A percentile compares a stretch with the other conserved stretches of the same genome.
Conservation (phyloP, 2,113 vertebrate species). For the Carlito syrichta region DNA sequence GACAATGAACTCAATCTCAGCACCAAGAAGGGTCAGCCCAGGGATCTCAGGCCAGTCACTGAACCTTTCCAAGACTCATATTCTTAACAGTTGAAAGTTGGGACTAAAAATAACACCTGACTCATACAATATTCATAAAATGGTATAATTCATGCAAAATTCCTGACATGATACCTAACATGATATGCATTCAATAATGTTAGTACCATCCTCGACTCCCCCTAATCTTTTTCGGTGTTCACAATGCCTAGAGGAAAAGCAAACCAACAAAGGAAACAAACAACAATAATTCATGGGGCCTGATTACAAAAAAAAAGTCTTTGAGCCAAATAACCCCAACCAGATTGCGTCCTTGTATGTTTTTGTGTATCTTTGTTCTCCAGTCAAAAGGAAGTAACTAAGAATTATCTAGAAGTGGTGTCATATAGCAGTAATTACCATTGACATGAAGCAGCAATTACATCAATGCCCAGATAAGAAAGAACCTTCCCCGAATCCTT, state of each 20-base stretch:
- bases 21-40: not conserved
- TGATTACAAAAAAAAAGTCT: not conserved
- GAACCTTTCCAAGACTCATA: not conserved
- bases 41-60: not conserved
- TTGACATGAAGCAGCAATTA: not conserved
- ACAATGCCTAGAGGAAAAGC: not conserved
- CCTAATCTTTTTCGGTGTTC: not conserved
- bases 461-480: not conserved
- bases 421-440: not conserved
- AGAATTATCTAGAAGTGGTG: not conserved
- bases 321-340: not conserved
- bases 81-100: not conserved
- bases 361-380: constrained; percentile 14
- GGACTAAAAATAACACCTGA: not conserved
- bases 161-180: not conserved
- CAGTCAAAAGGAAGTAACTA: not conserved
- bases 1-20: not conserved
- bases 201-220: not conserved
- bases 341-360: not conserved
- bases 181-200: not conserved
- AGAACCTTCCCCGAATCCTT: not conserved
- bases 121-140: not conserved
- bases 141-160: not conserved
- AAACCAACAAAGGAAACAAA: not conserved
- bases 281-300: not conserved